Conservation (phyloP, 2,113 vertebrate species). For the Apeltes quadracus region DNA sequence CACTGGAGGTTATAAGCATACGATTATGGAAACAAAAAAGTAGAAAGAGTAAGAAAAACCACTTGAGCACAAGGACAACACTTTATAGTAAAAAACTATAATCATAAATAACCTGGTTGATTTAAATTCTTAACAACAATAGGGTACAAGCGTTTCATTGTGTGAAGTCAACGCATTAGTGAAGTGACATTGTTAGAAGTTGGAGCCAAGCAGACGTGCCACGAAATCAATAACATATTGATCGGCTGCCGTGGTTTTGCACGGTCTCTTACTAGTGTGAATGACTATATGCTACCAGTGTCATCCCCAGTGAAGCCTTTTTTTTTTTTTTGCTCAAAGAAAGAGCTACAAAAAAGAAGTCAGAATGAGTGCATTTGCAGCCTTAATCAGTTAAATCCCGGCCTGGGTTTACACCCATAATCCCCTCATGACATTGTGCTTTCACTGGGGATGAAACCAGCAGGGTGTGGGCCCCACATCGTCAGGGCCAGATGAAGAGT, state of each 20-base stretch:
- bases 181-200: slow-evolving; percentile 34
- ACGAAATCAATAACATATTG: slow-evolving; percentile 49
- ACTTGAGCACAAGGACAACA: not conserved
- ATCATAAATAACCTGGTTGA: not conserved
- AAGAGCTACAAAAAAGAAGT: not conserved
- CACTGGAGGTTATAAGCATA: not conserved
- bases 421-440: slow-evolving; percentile 59
- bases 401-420: slow-evolving; percentile 44
- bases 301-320: slow-evolving; percentile 5
- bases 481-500: slow-evolving; percentile 50
- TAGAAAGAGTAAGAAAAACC: not conserved
- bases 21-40: not conserved
- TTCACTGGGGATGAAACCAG: slow-evolving; percentile 63
- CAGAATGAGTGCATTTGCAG: slow-evolving; percentile 7
- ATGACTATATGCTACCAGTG: slow-evolving; percentile 36
- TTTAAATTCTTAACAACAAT: slow-evolving; percentile 13
- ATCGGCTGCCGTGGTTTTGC: slow-evolving; percentile 36
- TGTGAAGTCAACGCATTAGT: slow-evolving; percentile 27
- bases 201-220: slow-evolving; percentile 28
- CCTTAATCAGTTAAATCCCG: slow-evolving; percentile 48
- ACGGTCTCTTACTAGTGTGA: slow-evolving; percentile 21
- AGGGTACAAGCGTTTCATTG: slow-evolving; percentile 13
- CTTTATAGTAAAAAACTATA: not conserved
- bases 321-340: slow-evolving; percentile 11
- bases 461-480: slow-evolving; percentile 64